Conservation (phyloP, 30 jellyfish, hydroid and myxozoan species). For the Aurelia aurita complex sp. Pacific region DNA sequence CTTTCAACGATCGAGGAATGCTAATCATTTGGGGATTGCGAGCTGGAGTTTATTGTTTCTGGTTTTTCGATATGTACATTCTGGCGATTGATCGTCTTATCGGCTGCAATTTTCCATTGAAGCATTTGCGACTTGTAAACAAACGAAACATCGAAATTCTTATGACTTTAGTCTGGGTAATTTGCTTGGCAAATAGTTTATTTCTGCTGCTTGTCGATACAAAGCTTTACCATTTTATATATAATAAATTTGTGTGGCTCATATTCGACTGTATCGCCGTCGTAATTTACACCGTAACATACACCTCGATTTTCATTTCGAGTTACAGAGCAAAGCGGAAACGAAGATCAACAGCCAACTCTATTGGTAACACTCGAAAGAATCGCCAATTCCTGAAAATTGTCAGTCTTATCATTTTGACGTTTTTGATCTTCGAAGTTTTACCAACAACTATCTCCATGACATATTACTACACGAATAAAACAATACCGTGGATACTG, state of each 20-base stretch:
- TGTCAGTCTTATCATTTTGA: slow-evolving; percentile 37
- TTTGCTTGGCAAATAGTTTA: slow-evolving; percentile 23
- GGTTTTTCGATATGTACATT: slow-evolving; percentile 51
- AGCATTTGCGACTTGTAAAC: slow-evolving; percentile 28
- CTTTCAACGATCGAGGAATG: slow-evolving; percentile 24
- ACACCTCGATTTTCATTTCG: slow-evolving; percentile 19
- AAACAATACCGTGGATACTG: slow-evolving; percentile 4
- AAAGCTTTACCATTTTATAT: slow-evolving; percentile 1
- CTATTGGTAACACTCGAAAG: not conserved
- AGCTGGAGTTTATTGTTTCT: slow-evolving; percentile 60
- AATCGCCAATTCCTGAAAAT: slow-evolving; percentile 33
- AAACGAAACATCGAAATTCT: not conserved
- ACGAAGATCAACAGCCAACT: slow-evolving; percentile 3
- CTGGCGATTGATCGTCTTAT: slow-evolving; percentile 51
- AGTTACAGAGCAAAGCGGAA: not conserved
- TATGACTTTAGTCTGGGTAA: slow-evolving; percentile 15
- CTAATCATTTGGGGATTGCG: slow-evolving; percentile 49
- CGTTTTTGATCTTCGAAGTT: slow-evolving; percentile 46
- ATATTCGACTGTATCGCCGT: slow-evolving; percentile 43
- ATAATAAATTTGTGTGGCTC: slow-evolving; percentile 45
- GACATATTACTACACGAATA: not conserved
- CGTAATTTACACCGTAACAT: slow-evolving; percentile 19
- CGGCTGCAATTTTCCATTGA: slow-evolving; percentile 55
- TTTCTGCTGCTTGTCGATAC: slow-evolving; percentile 27
- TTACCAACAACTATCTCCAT: slow-evolving; percentile 19